These are phyloP conservation scores for Cantharis rustica DNA, from an alignment of 2,888 invertebrate species.

Conservation along the genomic window DNA sequence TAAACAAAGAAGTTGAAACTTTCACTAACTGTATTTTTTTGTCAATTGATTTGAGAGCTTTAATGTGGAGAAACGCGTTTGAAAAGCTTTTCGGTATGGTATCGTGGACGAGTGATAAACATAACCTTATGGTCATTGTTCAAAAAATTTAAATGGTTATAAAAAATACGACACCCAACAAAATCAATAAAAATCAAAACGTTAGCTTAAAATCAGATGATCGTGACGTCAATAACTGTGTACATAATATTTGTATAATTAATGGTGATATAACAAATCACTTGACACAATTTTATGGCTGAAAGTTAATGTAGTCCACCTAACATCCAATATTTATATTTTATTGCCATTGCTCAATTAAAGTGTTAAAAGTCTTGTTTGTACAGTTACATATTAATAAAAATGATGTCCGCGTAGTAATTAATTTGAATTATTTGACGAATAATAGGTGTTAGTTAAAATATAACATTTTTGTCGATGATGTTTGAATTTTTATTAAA, in stretches of 20 bases:
- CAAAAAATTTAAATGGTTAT: not conserved
- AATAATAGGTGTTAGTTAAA: not conserved
- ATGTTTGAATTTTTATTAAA: not conserved
- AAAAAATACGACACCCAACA: not conserved
- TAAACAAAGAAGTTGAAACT: not conserved
- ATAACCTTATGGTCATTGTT: not conserved
- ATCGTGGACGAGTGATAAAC: not conserved
- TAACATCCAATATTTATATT: not conserved
- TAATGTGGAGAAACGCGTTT: not conserved
- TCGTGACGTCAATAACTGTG: not conserved
- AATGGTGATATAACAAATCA: constrained; percentile 1
- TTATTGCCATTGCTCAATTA: not conserved
- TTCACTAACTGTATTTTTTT: not conserved
- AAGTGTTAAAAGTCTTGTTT: not conserved
- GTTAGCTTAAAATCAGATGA: not conserved
- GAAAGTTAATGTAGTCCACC: not conserved
- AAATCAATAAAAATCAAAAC: not conserved
- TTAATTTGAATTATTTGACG: not conserved
- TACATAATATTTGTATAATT: not conserved
- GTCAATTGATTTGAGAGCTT: not conserved
- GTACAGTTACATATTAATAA: not conserved
- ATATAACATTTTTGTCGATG: not conserved
- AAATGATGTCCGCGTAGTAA: not conserved
- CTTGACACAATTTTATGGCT: not conserved
- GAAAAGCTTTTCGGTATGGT: not conserved